Percentiles rank a stretch among this genome's conserved stretches.
These are phyloP conservation scores for Cantharis lateralis DNA, from an alignment of 2,888 invertebrate species.

Conservation along the genomic window DNA sequence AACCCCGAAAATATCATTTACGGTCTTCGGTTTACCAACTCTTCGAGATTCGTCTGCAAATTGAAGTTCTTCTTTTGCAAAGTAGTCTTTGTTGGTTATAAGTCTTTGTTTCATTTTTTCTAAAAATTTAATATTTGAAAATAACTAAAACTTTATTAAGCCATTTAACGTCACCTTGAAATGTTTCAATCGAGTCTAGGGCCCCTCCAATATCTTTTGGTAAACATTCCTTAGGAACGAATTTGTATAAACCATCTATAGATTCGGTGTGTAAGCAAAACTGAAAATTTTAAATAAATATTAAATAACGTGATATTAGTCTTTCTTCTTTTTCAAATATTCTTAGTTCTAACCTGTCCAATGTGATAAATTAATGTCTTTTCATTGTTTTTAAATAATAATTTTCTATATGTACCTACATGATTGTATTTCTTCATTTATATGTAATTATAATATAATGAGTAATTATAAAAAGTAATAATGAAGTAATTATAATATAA, in stretches of 20 bases:
- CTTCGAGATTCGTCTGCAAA: slow-evolving; percentile 63
- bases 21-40: slow-evolving; percentile 66
- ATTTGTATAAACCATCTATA: slow-evolving; percentile 40
- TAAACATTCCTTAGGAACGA: slow-evolving; percentile 39
- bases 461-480: too few species aligned
- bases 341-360: too few species aligned
- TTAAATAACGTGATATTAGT: too few species aligned
- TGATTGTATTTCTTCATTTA: too few species aligned
- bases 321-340: too few species aligned
- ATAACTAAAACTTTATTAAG: not conserved
- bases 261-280: slow-evolving; percentile 41
- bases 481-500: too few species aligned
- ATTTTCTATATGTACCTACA: too few species aligned
- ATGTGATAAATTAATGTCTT: too few species aligned
- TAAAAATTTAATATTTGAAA: not conserved
- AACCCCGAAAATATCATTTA: slow-evolving; percentile 64
- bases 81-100: slow-evolving; percentile 47
- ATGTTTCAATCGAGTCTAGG: not conserved
- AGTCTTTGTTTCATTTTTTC: slow-evolving; percentile 40
- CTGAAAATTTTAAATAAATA: slow-evolving; percentile 36
- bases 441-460: too few species aligned
- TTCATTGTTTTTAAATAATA: too few species aligned
- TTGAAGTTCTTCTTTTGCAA: slow-evolving; percentile 58
- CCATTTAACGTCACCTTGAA: not conserved
- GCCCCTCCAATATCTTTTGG: slow-evolving; percentile 40